Evolutionary conservation across 2,113 vertebrate species (phyloP).

Genomic region (Symphodus melops): DNA sequence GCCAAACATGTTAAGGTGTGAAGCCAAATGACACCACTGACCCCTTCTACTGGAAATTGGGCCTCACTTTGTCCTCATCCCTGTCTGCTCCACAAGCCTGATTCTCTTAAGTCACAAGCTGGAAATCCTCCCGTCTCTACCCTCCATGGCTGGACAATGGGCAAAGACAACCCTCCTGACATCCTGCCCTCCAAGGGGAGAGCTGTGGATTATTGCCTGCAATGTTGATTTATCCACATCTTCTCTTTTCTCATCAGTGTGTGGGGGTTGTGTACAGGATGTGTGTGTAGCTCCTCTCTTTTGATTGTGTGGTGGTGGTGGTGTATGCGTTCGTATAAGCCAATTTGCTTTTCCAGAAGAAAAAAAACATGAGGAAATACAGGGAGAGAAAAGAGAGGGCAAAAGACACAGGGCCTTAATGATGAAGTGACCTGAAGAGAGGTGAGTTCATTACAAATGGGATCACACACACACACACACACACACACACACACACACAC

Average conservation of each 20-base stretch:
- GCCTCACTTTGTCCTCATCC: slow-evolving; percentile 35
- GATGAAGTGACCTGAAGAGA: slow-evolving; percentile 79
- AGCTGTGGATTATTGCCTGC: slow-evolving; percentile 50
- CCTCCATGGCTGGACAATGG: slow-evolving; percentile 59
- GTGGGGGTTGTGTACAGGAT: slow-evolving; percentile 33
- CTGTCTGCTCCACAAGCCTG: slow-evolving; percentile 54
- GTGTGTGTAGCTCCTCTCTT: slow-evolving; percentile 37
- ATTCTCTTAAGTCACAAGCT: slow-evolving; percentile 66
- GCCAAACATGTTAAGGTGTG: slow-evolving; percentile 41
- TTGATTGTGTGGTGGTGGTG: slow-evolving; percentile 39
- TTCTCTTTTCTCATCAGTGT: slow-evolving; percentile 42
- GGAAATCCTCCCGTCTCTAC: slow-evolving; percentile 64
- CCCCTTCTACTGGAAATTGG: slow-evolving; percentile 31
- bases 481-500: slow-evolving; percentile 35
- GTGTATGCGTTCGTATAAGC: slow-evolving; percentile 30
- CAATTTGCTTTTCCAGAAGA: slow-evolving; percentile 67
- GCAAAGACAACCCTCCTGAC: slow-evolving; percentile 66
- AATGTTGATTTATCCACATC: slow-evolving; percentile 65
- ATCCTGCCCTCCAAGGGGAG: slow-evolving; percentile 55
- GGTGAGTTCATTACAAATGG: slow-evolving; percentile 74
- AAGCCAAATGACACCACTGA: slow-evolving; percentile 50
- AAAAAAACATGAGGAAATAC: slow-evolving; percentile 67
- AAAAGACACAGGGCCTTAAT: slow-evolving; percentile 67
- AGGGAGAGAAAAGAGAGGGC: slow-evolving; percentile 51
- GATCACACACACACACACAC: slow-evolving; percentile 52